A percentile compares a stretch with the other conserved stretches of the same genome.
Conservation (phyloP, 2,797 vertebrate species). For the Vireo griseus region DNA sequence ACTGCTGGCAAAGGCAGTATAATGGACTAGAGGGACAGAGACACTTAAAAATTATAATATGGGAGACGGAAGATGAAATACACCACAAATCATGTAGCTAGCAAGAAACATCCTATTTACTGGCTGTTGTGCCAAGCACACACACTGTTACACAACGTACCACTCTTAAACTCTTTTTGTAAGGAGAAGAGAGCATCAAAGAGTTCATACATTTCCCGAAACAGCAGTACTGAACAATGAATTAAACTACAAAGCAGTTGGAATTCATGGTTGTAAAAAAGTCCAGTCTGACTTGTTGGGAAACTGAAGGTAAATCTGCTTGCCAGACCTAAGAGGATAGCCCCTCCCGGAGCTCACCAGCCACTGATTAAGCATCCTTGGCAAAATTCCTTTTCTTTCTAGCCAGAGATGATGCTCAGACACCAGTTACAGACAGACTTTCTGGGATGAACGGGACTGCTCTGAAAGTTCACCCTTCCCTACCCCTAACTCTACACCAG, state of each 20-base stretch:
- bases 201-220: not conserved
- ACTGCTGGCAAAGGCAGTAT: not conserved
- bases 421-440: not conserved
- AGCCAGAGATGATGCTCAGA: not conserved
- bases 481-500: not conserved
- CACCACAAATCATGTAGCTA: not conserved
- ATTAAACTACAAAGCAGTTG: conserved; percentile 22
- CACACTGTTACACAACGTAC: not conserved
- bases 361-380: not conserved
- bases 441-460: not conserved
- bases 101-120: not conserved
- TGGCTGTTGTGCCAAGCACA: not conserved
- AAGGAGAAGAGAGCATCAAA: conserved; percentile 19
- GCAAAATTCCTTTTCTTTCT: not conserved
- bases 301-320: conserved; percentile 29
- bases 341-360: not conserved
- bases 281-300: not conserved
- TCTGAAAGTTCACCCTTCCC: not conserved
- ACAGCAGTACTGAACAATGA: not conserved
- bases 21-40: not conserved
- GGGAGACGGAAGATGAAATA: not conserved
- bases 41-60: not conserved
- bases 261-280: not conserved
- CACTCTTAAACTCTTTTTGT: not conserved
- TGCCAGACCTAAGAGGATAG: not conserved